These are phyloP conservation scores for Anas platyrhynchos DNA, from an alignment of 2,113 vertebrate species.

Conservation along the genomic window DNA sequence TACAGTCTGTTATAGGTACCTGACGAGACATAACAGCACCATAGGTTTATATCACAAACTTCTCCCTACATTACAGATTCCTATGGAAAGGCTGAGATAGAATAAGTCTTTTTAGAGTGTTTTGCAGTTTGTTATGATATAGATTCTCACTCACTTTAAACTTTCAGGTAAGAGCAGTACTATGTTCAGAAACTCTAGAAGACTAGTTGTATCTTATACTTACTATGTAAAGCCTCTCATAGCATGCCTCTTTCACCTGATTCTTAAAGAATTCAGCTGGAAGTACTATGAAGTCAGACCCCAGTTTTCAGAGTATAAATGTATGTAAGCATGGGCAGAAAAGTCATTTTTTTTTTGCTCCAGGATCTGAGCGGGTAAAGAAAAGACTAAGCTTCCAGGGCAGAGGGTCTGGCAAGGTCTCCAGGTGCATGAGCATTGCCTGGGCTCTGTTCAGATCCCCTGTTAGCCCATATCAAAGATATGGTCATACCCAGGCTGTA, in stretches of 20 bases:
- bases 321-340: background rate
- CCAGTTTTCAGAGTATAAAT: rapidly evolving
- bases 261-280: background rate
- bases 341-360: background rate
- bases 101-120: background rate
- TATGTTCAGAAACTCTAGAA: background rate
- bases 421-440: background rate
- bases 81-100: background rate
- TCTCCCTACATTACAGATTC: background rate
- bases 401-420: background rate
- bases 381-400: background rate
- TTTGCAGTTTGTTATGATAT: background rate
- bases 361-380: background rate
- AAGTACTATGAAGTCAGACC: background rate
- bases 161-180: background rate
- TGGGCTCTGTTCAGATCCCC: background rate
- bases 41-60: background rate
- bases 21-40: background rate
- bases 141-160: background rate
- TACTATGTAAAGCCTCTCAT: background rate
- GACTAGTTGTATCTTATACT: background rate
- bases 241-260: background rate
- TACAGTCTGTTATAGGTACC: background rate
- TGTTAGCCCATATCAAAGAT: background rate
- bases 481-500: background rate